Percentiles rank a stretch among this genome's conserved stretches.
Conservation (phyloP, 2,888 invertebrate genomes). For the Drosophila melanosoma region DNA sequence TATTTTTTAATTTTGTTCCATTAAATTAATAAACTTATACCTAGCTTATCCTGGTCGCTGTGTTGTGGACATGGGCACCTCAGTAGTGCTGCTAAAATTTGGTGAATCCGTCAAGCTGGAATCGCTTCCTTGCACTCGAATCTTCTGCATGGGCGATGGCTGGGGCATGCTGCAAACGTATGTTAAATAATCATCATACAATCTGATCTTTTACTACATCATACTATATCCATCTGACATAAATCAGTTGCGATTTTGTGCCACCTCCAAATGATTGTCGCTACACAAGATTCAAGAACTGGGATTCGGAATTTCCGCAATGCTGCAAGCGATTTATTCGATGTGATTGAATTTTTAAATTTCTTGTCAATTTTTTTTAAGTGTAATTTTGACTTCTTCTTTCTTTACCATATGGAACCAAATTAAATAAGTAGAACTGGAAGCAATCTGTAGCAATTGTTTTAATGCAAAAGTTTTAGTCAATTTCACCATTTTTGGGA, state of each 20-base stretch:
- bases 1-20: not conserved
- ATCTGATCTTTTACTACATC: not conserved
- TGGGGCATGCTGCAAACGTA: slow-evolving; percentile 62
- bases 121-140: slow-evolving; percentile 43
- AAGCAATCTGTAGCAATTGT: not conserved
- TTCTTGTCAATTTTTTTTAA: not conserved
- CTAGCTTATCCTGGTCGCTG: slow-evolving; percentile 59
- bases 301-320: slow-evolving; percentile 34
- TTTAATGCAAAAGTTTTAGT: not conserved
- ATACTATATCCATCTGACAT: not conserved
- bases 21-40: not conserved
- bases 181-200: not conserved
- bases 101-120: slow-evolving; percentile 40
- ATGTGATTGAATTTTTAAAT: slow-evolving; percentile 38
- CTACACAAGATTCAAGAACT: slow-evolving; percentile 31
- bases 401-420: not conserved
- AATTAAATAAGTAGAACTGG: slow-evolving; percentile 3
- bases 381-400: not conserved
- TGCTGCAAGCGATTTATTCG: slow-evolving; percentile 57
- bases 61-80: slow-evolving; percentile 52
- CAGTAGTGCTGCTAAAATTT: slow-evolving; percentile 31
- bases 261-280: slow-evolving; percentile 41
- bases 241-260: slow-evolving; percentile 42
- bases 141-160: slow-evolving; percentile 57
- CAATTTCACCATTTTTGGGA: not conserved